Conservation (phyloP, 2,113 vertebrate genomes). For the Uria lomvia region DNA sequence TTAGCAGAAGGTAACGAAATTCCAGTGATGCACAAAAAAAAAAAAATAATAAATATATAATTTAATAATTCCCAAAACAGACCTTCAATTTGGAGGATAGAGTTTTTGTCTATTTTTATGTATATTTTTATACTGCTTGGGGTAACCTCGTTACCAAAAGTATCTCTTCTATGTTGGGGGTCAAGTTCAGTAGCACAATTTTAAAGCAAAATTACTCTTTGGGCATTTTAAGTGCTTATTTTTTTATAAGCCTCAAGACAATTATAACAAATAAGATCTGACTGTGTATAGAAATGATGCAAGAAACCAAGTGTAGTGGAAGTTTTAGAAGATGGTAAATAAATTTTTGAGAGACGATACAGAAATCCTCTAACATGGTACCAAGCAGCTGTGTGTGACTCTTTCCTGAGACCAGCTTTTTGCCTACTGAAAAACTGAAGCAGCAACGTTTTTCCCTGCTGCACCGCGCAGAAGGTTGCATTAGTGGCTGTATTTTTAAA, state of each 20-base stretch:
- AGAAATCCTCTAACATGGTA: neutral
- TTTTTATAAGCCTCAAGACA: neutral
- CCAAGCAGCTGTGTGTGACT: constrained; percentile 5
- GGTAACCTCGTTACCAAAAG: neutral
- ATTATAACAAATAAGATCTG: neutral
- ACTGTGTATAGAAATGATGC: neutral
- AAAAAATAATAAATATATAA: neutral
- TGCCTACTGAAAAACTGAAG: neutral
- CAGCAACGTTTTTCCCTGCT: neutral
- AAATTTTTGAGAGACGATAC: neutral
- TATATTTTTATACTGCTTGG: constrained; percentile 65
- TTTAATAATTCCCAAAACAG: neutral
- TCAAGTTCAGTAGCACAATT: constrained; percentile 7
- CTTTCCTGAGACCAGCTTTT: neutral
- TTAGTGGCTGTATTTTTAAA: neutral
- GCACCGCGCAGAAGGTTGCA: neutral
- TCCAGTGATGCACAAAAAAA: neutral
- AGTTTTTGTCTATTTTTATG: constrained; percentile 31
- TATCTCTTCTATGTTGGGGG: neutral
- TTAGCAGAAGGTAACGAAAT: neutral
- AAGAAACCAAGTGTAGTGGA: neutral
- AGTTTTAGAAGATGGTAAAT: neutral
- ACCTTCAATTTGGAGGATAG: constrained; percentile 16
- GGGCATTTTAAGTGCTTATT: constrained; percentile 34
- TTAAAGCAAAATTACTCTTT: constrained; percentile 5